Conservation (phyloP, 2,888 invertebrate species). For the Oxyscelio sp. region DNA sequence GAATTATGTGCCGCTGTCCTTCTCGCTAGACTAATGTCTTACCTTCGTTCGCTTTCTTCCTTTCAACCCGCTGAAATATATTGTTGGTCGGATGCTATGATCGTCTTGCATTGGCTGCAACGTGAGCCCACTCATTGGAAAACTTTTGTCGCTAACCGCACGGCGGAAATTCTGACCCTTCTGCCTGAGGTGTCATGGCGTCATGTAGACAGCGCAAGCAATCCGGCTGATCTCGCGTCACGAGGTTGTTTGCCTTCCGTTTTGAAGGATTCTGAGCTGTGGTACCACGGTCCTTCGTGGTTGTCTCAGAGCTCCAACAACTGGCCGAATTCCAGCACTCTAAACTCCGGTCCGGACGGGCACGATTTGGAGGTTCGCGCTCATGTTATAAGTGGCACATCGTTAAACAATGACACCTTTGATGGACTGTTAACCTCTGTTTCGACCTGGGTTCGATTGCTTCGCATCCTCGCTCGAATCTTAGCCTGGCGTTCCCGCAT, state of each 20-base stretch:
- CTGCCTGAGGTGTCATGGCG: background rate
- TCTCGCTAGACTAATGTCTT: background rate
- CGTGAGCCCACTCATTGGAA: background rate
- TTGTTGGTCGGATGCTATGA: conserved; percentile 4
- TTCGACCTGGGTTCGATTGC: no score
- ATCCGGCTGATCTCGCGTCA: background rate
- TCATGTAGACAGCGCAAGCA: background rate
- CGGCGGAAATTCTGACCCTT: background rate
- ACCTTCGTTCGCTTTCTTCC: background rate
- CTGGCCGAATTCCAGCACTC: no score
- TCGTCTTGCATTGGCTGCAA: conserved; percentile 24
- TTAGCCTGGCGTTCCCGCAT: no score
- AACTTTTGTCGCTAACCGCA: background rate
- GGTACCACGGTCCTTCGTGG: background rate
- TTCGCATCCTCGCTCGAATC: no score
- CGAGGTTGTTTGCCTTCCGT: background rate
- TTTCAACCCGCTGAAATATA: no score
- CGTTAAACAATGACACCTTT: no score
- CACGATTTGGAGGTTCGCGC: no score
- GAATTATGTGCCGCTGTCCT: background rate
- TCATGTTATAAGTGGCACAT: no score
- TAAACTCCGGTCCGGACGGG: background rate
- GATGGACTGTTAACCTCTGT: no score
- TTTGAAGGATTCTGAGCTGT: background rate
- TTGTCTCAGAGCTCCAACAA: no score